These are phyloP conservation scores for Speoplatyrhinus poulsoni DNA, from an alignment of 2,113 vertebrate species.

Conservation along the genomic window DNA sequence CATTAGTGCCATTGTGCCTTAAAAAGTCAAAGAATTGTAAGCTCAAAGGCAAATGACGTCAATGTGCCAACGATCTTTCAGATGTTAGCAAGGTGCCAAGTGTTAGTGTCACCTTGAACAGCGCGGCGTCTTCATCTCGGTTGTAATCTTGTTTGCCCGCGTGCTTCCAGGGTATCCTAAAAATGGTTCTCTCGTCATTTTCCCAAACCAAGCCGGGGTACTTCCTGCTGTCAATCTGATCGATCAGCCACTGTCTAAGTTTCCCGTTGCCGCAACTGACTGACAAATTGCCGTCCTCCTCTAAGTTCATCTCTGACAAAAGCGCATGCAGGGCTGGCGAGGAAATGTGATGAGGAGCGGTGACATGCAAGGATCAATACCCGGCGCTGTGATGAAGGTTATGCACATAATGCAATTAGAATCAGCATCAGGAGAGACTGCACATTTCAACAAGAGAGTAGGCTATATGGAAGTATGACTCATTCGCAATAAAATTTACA, in stretches of 20 bases:
- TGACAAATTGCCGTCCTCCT: constrained; percentile 78
- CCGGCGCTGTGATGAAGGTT: not conserved
- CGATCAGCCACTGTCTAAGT: constrained; percentile 97
- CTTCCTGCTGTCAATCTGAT: constrained; percentile 93
- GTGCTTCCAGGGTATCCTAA: constrained; percentile 98
- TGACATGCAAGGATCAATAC: not conserved
- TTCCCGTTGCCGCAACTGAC: constrained; percentile 95
- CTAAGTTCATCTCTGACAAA: constrained; percentile 72
- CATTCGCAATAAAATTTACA: not conserved
- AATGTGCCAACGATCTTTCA: not conserved
- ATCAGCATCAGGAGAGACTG: not conserved
- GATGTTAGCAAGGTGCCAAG: not conserved
- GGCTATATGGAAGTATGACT: not conserved
- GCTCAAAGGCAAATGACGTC: too few species aligned
- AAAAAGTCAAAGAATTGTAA: too few species aligned
- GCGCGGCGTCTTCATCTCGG: constrained; percentile 93
- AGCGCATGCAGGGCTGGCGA: constrained; percentile 29
- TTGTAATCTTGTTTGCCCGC: constrained; percentile 99
- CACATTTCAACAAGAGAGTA: not conserved
- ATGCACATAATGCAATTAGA: not conserved
- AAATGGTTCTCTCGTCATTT: constrained; percentile 92
- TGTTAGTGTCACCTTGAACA: constrained; percentile 87
- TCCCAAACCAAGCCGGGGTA: constrained; percentile 96
- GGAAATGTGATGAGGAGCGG: not conserved
- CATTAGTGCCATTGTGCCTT: too few species aligned